A percentile compares a stretch with the other conserved stretches of the same genome.
phyloP scores from a whole-genome alignment of 2,797 vertebrate genomes.

The Sus cebifrons region DNA sequence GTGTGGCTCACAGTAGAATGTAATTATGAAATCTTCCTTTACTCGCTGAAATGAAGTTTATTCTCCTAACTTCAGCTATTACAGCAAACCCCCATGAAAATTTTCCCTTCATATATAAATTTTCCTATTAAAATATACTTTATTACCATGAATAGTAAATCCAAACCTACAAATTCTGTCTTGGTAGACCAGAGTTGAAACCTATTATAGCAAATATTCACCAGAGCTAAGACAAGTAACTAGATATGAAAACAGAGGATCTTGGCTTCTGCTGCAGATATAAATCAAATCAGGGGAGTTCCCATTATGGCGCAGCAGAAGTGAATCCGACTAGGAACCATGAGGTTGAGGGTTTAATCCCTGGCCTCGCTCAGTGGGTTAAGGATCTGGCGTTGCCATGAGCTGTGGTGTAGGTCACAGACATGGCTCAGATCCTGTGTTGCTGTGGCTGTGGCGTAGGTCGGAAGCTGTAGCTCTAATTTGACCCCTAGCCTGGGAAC shows the following conservation, averaged over 20 bases:
- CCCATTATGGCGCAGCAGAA: too few species aligned
- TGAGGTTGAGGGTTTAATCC: too few species aligned
- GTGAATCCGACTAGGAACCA: too few species aligned
- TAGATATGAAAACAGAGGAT: background rate
- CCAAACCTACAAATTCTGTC: slow-evolving; percentile 15
- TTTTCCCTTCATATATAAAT: slow-evolving; percentile 42
- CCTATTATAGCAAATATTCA: background rate
- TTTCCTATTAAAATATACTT: slow-evolving; percentile 3
- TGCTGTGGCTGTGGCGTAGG: too few species aligned
- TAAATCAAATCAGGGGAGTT: background rate
- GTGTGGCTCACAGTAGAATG: slow-evolving; percentile 42
- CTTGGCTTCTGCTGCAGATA: background rate
- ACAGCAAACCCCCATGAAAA: slow-evolving; percentile 13
- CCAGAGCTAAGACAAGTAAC: background rate
- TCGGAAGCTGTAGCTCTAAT: too few species aligned
- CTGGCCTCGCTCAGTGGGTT: too few species aligned
- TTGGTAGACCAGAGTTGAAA: background rate
- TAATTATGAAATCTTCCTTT: slow-evolving; percentile 63
- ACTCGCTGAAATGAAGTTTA: slow-evolving; percentile 60
- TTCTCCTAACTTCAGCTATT: slow-evolving; percentile 40
- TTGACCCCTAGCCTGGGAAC: too few species aligned
- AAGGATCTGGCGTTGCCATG: too few species aligned
- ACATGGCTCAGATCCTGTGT: too few species aligned
- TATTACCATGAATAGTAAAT: slow-evolving; percentile 25
- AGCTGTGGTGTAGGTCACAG: too few species aligned